Evolutionary conservation across 2,888 invertebrate species (phyloP).

Genomic region (Diplolepis rosae): DNA sequence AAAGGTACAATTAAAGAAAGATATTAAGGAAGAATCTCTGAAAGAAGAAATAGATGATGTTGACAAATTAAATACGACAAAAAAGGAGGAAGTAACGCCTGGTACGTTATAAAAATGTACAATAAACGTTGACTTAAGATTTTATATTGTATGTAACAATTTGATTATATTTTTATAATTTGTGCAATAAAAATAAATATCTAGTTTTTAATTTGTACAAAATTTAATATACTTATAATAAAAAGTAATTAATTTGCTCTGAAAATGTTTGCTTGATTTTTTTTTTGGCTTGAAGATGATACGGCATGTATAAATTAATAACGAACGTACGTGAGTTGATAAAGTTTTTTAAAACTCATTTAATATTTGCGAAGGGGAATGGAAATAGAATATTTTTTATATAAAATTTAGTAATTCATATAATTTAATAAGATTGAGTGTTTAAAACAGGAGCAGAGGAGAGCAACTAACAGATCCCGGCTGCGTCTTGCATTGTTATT

Average conservation of each 20-base stretch:
- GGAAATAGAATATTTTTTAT: background rate
- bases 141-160: background rate
- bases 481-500: constrained; percentile 72
- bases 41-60: background rate
- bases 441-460: constrained; percentile 72
- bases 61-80: constrained; percentile 37
- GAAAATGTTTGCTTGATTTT: constrained; percentile 55
- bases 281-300: constrained; percentile 48
- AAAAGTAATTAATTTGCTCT: constrained; percentile 60
- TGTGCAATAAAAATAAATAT: constrained; percentile 12
- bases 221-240: constrained; percentile 47
- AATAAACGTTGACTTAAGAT: background rate
- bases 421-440: constrained; percentile 66
- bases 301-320: constrained; percentile 55
- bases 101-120: constrained; percentile 40
- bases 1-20: background rate
- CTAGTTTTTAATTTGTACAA: constrained; percentile 28
- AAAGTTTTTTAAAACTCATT: background rate
- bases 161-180: background rate
- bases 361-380: too few relatives aligned
- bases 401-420: background rate
- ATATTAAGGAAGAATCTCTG: background rate
- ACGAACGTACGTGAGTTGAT: background rate
- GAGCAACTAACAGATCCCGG: constrained; percentile 72
- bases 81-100: constrained; percentile 43